A percentile compares a stretch with the other conserved stretches of the same genome.
phyloP scores from a whole-genome alignment of 2,113 vertebrate species.

The Scatophagus argus region DNA sequence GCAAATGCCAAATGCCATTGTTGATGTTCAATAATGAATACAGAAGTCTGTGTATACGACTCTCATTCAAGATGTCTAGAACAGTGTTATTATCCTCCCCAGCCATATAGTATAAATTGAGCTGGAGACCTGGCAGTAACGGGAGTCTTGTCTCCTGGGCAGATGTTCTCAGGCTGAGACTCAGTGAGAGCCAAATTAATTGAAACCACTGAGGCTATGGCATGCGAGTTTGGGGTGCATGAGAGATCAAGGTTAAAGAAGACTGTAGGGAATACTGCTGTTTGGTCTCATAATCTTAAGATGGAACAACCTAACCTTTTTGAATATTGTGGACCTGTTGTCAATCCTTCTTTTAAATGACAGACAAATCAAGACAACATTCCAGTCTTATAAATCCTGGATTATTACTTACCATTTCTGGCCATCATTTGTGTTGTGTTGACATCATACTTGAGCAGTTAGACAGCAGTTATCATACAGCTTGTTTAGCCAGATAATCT shows the following conservation, averaged over 20 bases:
- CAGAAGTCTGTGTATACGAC: conserved; percentile 4
- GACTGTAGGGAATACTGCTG: conserved; percentile 34
- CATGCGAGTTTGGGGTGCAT: conserved; percentile 27
- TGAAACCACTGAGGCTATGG: conserved; percentile 64
- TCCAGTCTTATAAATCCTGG: background rate
- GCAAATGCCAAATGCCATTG: conserved; percentile 19
- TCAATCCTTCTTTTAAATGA: background rate
- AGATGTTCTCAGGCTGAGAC: conserved; percentile 56
- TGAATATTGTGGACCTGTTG: background rate
- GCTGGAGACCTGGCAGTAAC: conserved; percentile 67
- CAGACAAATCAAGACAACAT: background rate
- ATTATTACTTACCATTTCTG: background rate
- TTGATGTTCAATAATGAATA: conserved; percentile 35
- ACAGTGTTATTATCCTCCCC: conserved; percentile 30
- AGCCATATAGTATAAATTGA: conserved; percentile 51
- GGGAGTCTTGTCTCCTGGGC: conserved; percentile 66
- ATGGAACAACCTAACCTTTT: background rate
- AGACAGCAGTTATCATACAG: too few relatives aligned
- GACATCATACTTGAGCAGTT: too few relatives aligned
- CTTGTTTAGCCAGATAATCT: too few relatives aligned
- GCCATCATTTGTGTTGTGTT: background rate
- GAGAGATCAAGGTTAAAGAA: conserved; percentile 37
- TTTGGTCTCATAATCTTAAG: conserved; percentile 19
- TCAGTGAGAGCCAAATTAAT: conserved; percentile 65
- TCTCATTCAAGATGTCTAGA: conserved; percentile 16